Conservation (phyloP, 2,888 invertebrate species). For the Zaprionus obscuricornis region DNA sequence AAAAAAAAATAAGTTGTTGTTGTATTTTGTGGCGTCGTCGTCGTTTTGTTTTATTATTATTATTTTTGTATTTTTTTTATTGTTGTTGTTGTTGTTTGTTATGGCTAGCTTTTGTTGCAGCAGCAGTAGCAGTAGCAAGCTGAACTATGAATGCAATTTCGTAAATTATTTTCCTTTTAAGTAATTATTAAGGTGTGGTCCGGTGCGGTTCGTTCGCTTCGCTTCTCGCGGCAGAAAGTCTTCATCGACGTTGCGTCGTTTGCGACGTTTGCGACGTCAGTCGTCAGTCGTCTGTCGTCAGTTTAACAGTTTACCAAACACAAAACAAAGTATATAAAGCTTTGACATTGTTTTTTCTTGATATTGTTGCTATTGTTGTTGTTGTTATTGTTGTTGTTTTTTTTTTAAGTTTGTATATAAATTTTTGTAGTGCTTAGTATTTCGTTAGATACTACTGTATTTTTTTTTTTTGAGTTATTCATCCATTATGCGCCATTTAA, state of each 20-base stretch:
- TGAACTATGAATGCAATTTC: slow-evolving; percentile 83
- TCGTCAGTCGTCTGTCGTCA: slow-evolving; percentile 28
- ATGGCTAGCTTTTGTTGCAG: slow-evolving; percentile 74
- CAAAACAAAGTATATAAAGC: slow-evolving; percentile 50
- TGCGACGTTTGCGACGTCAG: slow-evolving; percentile 13
- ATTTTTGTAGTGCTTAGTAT: slow-evolving; percentile 55
- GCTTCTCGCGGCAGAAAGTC: slow-evolving; percentile 16
- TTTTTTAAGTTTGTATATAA: slow-evolving; percentile 26
- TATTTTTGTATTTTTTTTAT: slow-evolving; percentile 25
- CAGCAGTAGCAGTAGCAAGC: slow-evolving; percentile 25
- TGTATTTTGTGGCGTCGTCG: slow-evolving; percentile 47
- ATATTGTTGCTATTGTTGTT: slow-evolving; percentile 36
- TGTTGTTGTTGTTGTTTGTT: slow-evolving; percentile 64
- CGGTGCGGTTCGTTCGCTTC: slow-evolving; percentile 47
- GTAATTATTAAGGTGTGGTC: slow-evolving; percentile 84
- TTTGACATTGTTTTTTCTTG: slow-evolving; percentile 36
- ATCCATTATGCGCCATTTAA: slow-evolving; percentile 78
- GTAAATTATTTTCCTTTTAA: slow-evolving; percentile 83
- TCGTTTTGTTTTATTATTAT: slow-evolving; percentile 45
- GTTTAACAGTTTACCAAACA: slow-evolving; percentile 67
- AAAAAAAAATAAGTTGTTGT: slow-evolving; percentile 24
- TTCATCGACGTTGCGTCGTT: slow-evolving; percentile 8
- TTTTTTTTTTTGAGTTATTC: slow-evolving; percentile 69
- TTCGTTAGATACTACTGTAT: slow-evolving; percentile 41
- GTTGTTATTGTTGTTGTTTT: slow-evolving; percentile 19